Conservation (phyloP, 2,888 invertebrate genomes). For the Plebejus argus region DNA sequence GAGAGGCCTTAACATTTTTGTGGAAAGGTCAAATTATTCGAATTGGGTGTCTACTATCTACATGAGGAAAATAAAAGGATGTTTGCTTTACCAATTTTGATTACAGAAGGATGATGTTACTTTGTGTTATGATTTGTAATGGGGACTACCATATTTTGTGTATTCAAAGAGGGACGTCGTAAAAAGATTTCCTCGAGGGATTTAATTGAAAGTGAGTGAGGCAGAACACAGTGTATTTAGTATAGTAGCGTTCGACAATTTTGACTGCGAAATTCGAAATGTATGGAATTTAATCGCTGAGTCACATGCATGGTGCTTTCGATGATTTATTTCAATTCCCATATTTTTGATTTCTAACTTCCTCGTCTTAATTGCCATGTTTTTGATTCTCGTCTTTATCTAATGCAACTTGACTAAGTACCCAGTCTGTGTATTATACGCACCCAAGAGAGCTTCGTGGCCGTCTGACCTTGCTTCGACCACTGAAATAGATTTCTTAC, state of each 20-base stretch:
- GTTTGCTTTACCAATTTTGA: neutral
- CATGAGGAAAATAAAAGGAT: neutral
- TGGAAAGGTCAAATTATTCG: neutral
- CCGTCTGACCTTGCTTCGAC: too few species aligned
- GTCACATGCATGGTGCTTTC: neutral
- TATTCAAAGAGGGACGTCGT: conserved; percentile 31
- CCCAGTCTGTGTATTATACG: neutral
- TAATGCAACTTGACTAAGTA: neutral
- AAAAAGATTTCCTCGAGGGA: conserved; percentile 34
- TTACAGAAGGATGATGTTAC: neutral
- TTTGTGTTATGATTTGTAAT: neutral
- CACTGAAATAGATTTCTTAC: too few species aligned
- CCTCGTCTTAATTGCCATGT: neutral
- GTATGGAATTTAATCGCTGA: neutral
- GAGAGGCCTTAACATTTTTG: neutral
- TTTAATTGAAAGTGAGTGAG: conserved; percentile 37
- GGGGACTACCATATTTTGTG: conserved; percentile 1
- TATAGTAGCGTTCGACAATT: neutral
- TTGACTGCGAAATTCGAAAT: neutral
- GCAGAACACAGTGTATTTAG: neutral
- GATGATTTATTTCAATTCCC: neutral
- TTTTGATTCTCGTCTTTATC: neutral
- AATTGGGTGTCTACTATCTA: neutral
- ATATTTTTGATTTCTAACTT: neutral
- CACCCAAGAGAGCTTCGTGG: too few species aligned